A percentile compares a stretch with the other conserved stretches of the same genome.
phyloP scores from a whole-genome alignment of 1,140 invertebrate species.

The Drosophila sproati region DNA sequence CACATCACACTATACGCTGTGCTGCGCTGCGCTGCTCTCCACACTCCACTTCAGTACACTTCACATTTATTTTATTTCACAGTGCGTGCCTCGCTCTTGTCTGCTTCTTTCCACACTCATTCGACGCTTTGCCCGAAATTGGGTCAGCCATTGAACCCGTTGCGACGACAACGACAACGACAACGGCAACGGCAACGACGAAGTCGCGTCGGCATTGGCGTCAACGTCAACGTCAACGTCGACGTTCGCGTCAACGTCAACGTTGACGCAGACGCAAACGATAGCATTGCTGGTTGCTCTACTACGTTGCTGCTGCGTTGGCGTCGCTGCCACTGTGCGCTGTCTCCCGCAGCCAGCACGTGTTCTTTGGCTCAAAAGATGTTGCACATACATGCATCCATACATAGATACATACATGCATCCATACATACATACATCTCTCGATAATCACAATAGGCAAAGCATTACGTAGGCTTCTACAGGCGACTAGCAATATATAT shows the following conservation, averaged over 20 bases:
- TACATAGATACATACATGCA: too few species aligned
- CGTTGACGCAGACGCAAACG: constrained; percentile 1
- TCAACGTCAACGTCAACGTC: constrained; percentile 5
- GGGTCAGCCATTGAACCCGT: constrained; percentile 83
- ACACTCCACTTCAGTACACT: constrained; percentile 19
- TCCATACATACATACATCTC: too few species aligned
- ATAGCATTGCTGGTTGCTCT: constrained; percentile 11
- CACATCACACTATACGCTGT: neutral
- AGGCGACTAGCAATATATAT: too few species aligned
- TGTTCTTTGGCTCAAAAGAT: constrained; percentile 60
- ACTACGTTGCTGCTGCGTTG: constrained; percentile 8
- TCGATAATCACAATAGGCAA: too few species aligned
- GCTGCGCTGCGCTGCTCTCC: neutral
- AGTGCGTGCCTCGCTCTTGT: constrained; percentile 45
- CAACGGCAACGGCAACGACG: constrained; percentile 18
- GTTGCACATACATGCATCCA: constrained; percentile 4
- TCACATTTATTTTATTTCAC: constrained; percentile 36
- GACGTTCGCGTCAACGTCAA: constrained; percentile 10
- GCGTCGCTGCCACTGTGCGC: constrained; percentile 19
- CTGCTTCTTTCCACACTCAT: constrained; percentile 51
- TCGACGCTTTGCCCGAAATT: constrained; percentile 66
- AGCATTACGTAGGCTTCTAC: too few species aligned
- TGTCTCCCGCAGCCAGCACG: constrained; percentile 44
- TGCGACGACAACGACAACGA: constrained; percentile 59
- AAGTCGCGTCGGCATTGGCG: constrained; percentile 16